Base-by-base conservation (phyloP, 2,797 vertebrate genomes). In the Rhincodon typus region DNA sequence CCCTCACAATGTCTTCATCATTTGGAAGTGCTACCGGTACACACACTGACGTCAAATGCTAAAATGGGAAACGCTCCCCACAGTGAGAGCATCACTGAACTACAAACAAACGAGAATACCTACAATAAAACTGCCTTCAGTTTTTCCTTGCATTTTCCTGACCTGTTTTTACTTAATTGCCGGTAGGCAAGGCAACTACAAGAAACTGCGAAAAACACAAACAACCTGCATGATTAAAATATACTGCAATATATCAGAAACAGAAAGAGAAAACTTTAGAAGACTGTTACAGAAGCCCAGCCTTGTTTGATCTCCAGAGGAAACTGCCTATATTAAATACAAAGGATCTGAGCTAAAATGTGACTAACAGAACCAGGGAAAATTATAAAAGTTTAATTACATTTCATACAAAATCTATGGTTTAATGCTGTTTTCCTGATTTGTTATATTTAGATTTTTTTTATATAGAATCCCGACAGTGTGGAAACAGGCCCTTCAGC, bases 291-390 rank as follows among this genome's bases (percentile, higher is more conserved):
- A 67, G 19, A 69, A 42, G 3, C 90, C n/a, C 23, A 3, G 21
- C n/a, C 62, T 23, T 69, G 19, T 42, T 21, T 42, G 90, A 67
- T 42, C 90, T 69, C 90, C 8, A 15, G 90, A 38, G 90, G 38
- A 42, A 69, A 66, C 66, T 67, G 66, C 19, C 90, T 42, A 93
- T 93, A 93, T 93, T 38, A 93, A 67, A n/a, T 17, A 21, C 34
- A 42, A 67, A 93, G 90, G 90, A 93, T 93, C 38, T 93, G 90
- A 93, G n/a, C 90, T 93, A 38, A 93, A 93, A 23, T 93, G 12
- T n/a, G 25, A 19, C 90, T 19, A 69, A 93, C n/a, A 69, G n/a
- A 42, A 69, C 62, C 19, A 4, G n/a, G 88, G 21, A 42, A 93
- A 93, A 93, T 42, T 7, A 42, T 66, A 42, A 69, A 93, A 42